Conservation (phyloP, 2,797 vertebrate genomes). For the Acanthurus leucopareius region DNA sequence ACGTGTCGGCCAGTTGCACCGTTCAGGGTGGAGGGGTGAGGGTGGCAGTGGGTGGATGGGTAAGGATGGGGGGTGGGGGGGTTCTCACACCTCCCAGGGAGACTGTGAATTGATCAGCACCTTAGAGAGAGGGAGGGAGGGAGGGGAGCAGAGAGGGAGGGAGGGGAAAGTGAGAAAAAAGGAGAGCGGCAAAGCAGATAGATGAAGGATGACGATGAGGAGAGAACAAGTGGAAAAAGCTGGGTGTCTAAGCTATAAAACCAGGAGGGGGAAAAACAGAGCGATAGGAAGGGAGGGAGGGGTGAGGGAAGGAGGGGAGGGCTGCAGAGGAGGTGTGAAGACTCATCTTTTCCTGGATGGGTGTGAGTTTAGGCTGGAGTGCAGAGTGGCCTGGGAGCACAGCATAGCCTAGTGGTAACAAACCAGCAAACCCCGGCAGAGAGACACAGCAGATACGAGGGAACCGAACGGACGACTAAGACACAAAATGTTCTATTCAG, state of each 20-base stretch:
- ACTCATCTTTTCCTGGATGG: constrained; percentile 81
- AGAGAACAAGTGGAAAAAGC: constrained; percentile 66
- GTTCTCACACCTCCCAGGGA: constrained; percentile 84
- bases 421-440: constrained; percentile 63
- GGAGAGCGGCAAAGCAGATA: constrained; percentile 55
- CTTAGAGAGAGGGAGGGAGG: constrained; percentile 64
- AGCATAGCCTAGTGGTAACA: constrained; percentile 76
- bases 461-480: not conserved
- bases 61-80: constrained; percentile 41
- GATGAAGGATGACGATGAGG: constrained; percentile 71
- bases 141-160: constrained; percentile 28
- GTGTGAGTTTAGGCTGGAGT: constrained; percentile 69
- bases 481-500: constrained; percentile 5
- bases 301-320: constrained; percentile 34
- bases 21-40: constrained; percentile 41
- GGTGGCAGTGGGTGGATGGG: constrained; percentile 50
- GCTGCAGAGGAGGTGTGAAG: constrained; percentile 81
- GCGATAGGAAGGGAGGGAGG: constrained; percentile 51
- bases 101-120: constrained; percentile 90
- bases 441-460: constrained; percentile 33
- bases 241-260: constrained; percentile 68
- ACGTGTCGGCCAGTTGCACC: constrained; percentile 37
- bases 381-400: constrained; percentile 66
- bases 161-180: constrained; percentile 59
- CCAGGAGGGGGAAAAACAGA: constrained; percentile 39